Evolutionary conservation across 53 echinoderm and acorn worm genomes (phyloP).

Genomic region (Actinopyga echinites): DNA sequence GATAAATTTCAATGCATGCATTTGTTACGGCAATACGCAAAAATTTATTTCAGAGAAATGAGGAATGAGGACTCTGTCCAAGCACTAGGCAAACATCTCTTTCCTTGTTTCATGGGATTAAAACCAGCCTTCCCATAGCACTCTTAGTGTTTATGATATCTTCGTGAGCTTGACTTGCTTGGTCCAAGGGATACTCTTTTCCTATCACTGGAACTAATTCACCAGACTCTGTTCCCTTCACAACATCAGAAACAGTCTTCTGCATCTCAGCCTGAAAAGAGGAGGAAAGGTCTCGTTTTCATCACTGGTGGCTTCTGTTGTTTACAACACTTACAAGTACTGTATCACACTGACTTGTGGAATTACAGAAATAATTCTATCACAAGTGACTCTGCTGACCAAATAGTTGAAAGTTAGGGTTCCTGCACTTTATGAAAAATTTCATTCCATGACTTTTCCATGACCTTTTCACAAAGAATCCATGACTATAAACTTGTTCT

Average conservation of each 20-base stretch:
- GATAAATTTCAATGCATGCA: too few species aligned
- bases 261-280: slow-evolving; percentile 59
- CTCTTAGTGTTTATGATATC: slow-evolving; percentile 85
- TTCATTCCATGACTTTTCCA: too few species aligned
- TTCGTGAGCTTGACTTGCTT: slow-evolving; percentile 72
- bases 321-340: neutral
- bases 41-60: neutral
- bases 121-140: slow-evolving; percentile 80
- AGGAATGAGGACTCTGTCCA: too few species aligned
- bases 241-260: slow-evolving; percentile 58
- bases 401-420: neutral
- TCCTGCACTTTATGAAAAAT: too few species aligned
- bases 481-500: too few species aligned
- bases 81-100: neutral
- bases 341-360: neutral
- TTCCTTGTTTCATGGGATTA: slow-evolving; percentile 49
- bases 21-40: too few species aligned
- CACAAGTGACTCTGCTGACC: neutral
- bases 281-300: neutral
- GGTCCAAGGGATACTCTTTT: slow-evolving; percentile 74
- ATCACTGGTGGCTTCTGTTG: neutral
- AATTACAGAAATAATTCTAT: neutral
- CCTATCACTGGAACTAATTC: slow-evolving; percentile 78
- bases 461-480: too few species aligned
- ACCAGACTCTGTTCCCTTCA: slow-evolving; percentile 77